Evolutionary conservation across 2,888 invertebrate species (phyloP).

Genomic region (Omphaloscelis lunosa): DNA sequence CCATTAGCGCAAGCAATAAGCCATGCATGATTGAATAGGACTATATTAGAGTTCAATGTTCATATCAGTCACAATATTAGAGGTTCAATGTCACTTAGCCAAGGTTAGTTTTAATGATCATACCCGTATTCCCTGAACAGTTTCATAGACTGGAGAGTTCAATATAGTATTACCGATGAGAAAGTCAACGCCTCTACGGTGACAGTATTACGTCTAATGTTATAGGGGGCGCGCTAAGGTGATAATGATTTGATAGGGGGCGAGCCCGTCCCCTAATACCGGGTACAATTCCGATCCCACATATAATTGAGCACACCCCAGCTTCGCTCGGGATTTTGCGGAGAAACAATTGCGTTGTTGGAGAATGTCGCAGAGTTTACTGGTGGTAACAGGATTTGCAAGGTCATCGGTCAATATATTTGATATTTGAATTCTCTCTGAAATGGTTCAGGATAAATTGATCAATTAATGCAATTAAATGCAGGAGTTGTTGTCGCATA

Average conservation of each 20-base stretch:
- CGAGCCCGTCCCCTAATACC: constrained; percentile 27
- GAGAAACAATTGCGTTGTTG: constrained; percentile 3
- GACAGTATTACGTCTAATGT: constrained; percentile 20
- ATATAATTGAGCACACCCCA: constrained; percentile 43
- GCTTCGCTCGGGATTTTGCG: constrained; percentile 9
- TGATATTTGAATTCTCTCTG: neutral
- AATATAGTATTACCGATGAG: constrained; percentile 11
- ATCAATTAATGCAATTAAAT: constrained; percentile 10
- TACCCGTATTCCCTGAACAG: neutral
- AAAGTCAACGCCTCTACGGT: constrained; percentile 18
- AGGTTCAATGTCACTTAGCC: constrained; percentile 27
- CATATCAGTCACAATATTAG: constrained; percentile 28
- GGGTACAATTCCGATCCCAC: constrained; percentile 44
- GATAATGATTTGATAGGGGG: constrained; percentile 50
- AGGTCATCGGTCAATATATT: constrained; percentile 2
- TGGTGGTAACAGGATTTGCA: neutral
- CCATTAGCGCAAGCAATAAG: constrained; percentile 8
- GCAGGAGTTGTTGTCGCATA: constrained; percentile 1
- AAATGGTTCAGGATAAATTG: neutral
- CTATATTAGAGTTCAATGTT: constrained; percentile 20
- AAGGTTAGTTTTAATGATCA: constrained; percentile 29
- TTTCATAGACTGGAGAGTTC: constrained; percentile 7
- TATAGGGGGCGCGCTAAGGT: constrained; percentile 36
- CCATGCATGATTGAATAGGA: constrained; percentile 26
- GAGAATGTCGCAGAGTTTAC: neutral